Evolutionary conservation across 2,797 vertebrate genomes (phyloP).

Genomic region (Cercopithecus neglectus): DNA sequence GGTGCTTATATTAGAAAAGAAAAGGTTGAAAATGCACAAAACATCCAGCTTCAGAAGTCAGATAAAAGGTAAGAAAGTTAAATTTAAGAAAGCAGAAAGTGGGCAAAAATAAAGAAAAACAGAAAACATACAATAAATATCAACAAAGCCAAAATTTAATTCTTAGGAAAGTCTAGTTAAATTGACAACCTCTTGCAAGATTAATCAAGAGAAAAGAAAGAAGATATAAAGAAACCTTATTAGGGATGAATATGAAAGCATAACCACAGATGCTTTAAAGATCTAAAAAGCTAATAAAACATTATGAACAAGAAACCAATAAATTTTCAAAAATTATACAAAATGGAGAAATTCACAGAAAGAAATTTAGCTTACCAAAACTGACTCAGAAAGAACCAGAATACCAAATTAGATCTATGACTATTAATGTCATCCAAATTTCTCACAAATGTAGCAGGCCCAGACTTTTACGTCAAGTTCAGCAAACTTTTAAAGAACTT

Average conservation of each 20-base stretch:
- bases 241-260: neutral
- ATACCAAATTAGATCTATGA: neutral
- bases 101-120: neutral
- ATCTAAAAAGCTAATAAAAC: neutral
- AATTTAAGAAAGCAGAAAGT: neutral
- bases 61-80: neutral
- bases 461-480: neutral
- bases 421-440: neutral
- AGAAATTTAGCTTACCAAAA: neutral
- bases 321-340: neutral
- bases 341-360: neutral
- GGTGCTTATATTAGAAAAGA: neutral
- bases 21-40: neutral
- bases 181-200: neutral
- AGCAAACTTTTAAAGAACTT: constrained; percentile 7
- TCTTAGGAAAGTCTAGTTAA: neutral
- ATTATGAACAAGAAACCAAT: neutral
- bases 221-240: neutral
- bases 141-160: neutral
- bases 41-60: neutral
- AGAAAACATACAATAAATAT: neutral
- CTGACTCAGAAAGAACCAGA: neutral
- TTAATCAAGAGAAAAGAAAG: neutral
- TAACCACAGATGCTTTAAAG: neutral
- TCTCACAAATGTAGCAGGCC: neutral